These are phyloP conservation scores for Synanthedon formicaeformis DNA, from an alignment of 2,888 invertebrate species.

Conservation along the genomic window DNA sequence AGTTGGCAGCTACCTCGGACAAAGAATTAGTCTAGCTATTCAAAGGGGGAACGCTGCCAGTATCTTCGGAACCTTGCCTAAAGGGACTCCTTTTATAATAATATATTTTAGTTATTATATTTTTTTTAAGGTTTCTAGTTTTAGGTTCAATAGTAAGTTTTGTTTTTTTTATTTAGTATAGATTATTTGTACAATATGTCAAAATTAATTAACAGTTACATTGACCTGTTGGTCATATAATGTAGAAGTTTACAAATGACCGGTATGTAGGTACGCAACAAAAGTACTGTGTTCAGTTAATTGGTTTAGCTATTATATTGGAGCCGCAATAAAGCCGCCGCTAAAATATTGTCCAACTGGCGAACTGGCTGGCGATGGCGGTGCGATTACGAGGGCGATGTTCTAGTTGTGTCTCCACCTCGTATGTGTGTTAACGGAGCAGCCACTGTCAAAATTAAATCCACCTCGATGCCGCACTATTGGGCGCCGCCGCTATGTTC, in stretches of 20 bases:
- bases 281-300: neutral
- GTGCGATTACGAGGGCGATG: conserved; percentile 15
- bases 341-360: neutral
- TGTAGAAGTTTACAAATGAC: neutral
- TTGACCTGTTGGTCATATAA: no score
- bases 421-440: conserved; percentile 21
- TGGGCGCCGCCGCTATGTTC: neutral
- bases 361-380: neutral
- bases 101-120: no score
- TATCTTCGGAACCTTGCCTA: no score
- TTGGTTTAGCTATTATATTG: neutral
- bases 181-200: no score
- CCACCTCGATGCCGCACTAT: neutral
- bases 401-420: conserved; percentile 12
- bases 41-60: no score
- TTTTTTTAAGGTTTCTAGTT: no score
- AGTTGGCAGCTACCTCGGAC: no score
- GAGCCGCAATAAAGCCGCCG: neutral
- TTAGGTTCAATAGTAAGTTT: no score
- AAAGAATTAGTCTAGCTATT: no score
- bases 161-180: no score
- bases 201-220: no score
- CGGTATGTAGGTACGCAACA: neutral
- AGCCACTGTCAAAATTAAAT: conserved; percentile 16
- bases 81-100: no score